Percentiles rank a stretch among this genome's conserved stretches.
phyloP scores from a whole-genome alignment of 2,797 vertebrate genomes.

The Glossophaga mutica region DNA sequence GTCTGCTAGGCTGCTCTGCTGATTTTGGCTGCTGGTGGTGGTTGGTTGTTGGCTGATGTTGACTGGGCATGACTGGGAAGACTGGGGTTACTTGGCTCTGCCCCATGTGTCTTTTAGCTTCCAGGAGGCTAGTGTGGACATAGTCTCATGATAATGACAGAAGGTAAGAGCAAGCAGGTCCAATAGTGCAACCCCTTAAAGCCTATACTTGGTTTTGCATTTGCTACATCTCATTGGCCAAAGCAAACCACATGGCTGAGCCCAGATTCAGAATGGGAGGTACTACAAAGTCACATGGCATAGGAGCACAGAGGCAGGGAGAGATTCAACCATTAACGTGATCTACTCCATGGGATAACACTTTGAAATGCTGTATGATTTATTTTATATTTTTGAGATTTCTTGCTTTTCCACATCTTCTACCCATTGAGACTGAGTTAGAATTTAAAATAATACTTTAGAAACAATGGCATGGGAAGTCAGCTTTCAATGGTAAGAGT shows the following conservation, averaged over 20 bases:
- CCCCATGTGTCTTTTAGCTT: background rate
- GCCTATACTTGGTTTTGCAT: background rate
- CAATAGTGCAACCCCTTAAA: background rate
- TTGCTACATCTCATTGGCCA: background rate
- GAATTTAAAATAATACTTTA: background rate
- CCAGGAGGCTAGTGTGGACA: background rate
- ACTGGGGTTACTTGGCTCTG: background rate
- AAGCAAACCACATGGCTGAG: background rate
- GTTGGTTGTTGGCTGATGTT: background rate
- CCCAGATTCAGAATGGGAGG: background rate
- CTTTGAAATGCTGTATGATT: background rate
- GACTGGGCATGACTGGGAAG: background rate
- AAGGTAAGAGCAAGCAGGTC: background rate
- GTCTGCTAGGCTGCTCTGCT: background rate
- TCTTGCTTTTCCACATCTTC: background rate
- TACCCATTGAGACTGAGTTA: background rate
- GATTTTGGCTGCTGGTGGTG: background rate
- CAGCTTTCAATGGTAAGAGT: background rate
- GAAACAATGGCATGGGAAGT: background rate
- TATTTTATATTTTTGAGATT: background rate
- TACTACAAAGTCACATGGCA: background rate
- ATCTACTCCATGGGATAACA: background rate
- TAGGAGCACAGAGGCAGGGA: background rate
- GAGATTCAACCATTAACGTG: background rate
- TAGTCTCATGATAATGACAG: background rate